Base-by-base conservation (phyloP, 37 sponge, comb jelly and placozoan genomes). In the Geodia barretti region DNA sequence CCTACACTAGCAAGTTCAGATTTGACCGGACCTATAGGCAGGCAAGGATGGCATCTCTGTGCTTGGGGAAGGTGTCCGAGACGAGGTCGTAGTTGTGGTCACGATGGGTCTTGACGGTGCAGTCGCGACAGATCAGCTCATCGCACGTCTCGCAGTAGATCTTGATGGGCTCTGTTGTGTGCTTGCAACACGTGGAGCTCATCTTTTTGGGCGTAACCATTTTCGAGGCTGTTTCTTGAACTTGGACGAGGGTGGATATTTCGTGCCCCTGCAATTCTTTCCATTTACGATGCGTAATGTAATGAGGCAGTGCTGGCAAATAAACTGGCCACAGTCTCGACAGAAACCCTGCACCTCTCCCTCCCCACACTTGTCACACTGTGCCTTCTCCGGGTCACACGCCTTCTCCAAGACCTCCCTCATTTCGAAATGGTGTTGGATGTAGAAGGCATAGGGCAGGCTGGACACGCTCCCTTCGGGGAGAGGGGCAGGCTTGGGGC, bases 91-190 rank as follows among this genome's bases (percentile, higher is more conserved):
- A 77, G 29, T 41, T 34, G 78, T 84, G 85, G 0, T 68, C 85
- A 25, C 7, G 39, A 41, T 84, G 85, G 39, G 26, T 32, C 1
- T 28, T 1, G n/a, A 63, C 35, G 41, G 58, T 77, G n/a, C 85
- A 84, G 60, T 84, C 61, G 40, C n/a, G 5, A 62, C 85, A 84
- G n/a, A 84, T 69, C 8, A 84, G 71, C 78, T 84, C 71, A 17
- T 58, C 61, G 71, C 85, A 84, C n/a, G 34, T 74, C 39, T 83
- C 84, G 47, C 84, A 83, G 64, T 75, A 83, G 59, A 83, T 38
- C 66, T 75, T 42, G 25, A 77, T 28, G 20, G 0, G 17, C 29
- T 69, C 32, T 0, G n/a, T 32, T 35, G 36, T 41, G 24, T 77
- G 77, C 62, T 33, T 32, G 64, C 36, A 33, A 38, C 80, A 79